phyloP scores from a whole-genome alignment of 1,140 invertebrate genomes.

The Sarcophaga bullata region DNA sequence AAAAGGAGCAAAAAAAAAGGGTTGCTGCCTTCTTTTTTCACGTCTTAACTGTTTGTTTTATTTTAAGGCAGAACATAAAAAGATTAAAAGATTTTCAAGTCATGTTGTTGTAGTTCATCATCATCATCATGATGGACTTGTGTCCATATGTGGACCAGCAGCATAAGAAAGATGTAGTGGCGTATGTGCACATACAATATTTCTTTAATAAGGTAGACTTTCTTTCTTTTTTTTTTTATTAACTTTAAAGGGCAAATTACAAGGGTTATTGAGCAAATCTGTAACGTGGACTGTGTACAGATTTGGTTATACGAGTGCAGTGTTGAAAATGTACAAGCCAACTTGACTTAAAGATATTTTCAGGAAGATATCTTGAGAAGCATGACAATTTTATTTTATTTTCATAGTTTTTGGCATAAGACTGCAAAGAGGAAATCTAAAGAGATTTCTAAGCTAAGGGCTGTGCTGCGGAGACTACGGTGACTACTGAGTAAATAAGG shows the following conservation, averaged over 20 bases:
- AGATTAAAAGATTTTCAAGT: slow-evolving; percentile 40
- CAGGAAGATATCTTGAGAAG: too few relatives aligned
- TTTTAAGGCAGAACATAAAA: slow-evolving; percentile 11
- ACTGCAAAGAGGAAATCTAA: too few relatives aligned
- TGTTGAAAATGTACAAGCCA: neutral
- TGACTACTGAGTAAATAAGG: too few relatives aligned
- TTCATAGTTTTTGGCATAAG: too few relatives aligned
- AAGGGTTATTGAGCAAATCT: slow-evolving; percentile 65
- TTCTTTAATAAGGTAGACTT: slow-evolving; percentile 4
- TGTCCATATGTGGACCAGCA: neutral
- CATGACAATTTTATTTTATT: too few relatives aligned
- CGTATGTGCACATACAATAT: too few relatives aligned
- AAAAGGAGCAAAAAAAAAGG: neutral
- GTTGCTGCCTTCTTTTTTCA: neutral
- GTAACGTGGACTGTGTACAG: slow-evolving; percentile 35
- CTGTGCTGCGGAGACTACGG: too few relatives aligned
- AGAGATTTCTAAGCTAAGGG: too few relatives aligned
- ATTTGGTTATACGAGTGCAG: neutral
- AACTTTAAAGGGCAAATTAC: slow-evolving; percentile 52
- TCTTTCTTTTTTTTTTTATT: neutral
- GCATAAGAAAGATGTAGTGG: too few relatives aligned
- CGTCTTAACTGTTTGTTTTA: neutral
- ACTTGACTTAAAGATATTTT: too few relatives aligned
- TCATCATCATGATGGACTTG: slow-evolving; percentile 30
- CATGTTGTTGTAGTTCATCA: slow-evolving; percentile 28